These are phyloP conservation scores for Zootermopsis nevadensis DNA, from an alignment of 2,888 invertebrate species.

Conservation along the genomic window DNA sequence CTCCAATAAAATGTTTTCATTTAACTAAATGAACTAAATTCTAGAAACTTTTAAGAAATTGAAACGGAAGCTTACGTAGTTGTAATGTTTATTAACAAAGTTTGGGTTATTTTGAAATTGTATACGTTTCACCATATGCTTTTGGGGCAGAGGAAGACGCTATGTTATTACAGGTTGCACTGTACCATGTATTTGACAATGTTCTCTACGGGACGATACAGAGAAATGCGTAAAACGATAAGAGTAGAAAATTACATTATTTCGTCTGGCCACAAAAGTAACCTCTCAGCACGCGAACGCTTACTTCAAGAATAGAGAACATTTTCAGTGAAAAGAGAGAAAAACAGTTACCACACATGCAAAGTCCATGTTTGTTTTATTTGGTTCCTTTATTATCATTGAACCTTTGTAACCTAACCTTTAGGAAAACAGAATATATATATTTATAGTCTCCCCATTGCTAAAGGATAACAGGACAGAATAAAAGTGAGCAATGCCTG, in stretches of 20 bases:
- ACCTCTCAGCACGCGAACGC: background rate
- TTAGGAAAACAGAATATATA: background rate
- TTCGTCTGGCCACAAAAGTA: background rate
- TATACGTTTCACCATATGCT: background rate
- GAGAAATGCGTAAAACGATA: background rate
- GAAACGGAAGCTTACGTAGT: background rate
- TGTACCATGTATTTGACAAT: background rate
- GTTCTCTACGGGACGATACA: background rate
- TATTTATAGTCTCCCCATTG: background rate
- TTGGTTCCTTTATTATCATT: background rate
- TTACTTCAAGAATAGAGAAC: constrained; percentile 1
- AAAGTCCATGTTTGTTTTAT: background rate
- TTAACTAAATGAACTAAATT: background rate
- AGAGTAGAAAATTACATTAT: constrained; percentile 3
- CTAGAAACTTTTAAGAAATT: background rate
- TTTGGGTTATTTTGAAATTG: constrained; percentile 32
- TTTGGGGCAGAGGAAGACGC: background rate
- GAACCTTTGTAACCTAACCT: background rate
- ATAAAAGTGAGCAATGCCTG: too few relatives aligned
- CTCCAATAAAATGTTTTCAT: background rate
- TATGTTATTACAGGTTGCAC: background rate
- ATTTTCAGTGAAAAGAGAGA: background rate
- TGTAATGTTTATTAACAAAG: constrained; percentile 11
- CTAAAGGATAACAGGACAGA: background rate
- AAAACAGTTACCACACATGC: background rate